Base-by-base conservation (phyloP, 1,140 invertebrate species). In the Drosophila fuyamai region DNA sequence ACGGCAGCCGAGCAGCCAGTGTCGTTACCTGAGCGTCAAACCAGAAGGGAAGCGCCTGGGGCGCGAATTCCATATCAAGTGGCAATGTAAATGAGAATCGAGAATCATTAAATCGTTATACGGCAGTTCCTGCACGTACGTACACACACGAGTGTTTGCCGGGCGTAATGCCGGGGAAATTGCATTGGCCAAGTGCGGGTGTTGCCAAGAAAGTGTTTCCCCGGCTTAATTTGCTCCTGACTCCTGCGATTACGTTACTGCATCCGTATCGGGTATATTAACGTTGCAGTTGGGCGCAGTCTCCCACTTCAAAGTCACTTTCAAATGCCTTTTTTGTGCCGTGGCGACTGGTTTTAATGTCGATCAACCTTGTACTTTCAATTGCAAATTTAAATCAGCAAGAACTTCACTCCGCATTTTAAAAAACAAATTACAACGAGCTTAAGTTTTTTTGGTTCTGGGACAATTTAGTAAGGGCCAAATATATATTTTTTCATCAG, bases 41-140 rank as follows among this genome's bases (percentile, higher is more conserved):
- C 32, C 65, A 53, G 29, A 66, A 65, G 47, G 47, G 18, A 68
- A 68, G 47, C 18, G 61, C 60, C 61, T 14, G 38, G 5, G 65
- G 67, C 43, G 62, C 51, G 63, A 56, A 67, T 68, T 68, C 16
- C 41, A 48, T 36, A 70, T 68, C 50, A 41, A 68, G 50, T 68
- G 67, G 51, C 7, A 50, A 71, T 71, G 66, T 48, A 41, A 71
- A 71, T 71, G 51, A 71, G 67, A 58, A 35, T 54, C 67, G 50
- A 55, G 43, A 70, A 48, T 71, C 67, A 71, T 70, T 70, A 71
- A 70, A 56, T 71, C 63, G 51, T 70, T 70, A 70, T 50, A 32
- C 61, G 50, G 41, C 16, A 68, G 27, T 38, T 55, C 32, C 66
- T 54, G 61, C 48, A 66, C 14, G 18, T 66, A 18, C 32, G 27